Evolutionary conservation across 2,113 vertebrate species (phyloP).

Genomic region (Lasiurus borealis): DNA sequence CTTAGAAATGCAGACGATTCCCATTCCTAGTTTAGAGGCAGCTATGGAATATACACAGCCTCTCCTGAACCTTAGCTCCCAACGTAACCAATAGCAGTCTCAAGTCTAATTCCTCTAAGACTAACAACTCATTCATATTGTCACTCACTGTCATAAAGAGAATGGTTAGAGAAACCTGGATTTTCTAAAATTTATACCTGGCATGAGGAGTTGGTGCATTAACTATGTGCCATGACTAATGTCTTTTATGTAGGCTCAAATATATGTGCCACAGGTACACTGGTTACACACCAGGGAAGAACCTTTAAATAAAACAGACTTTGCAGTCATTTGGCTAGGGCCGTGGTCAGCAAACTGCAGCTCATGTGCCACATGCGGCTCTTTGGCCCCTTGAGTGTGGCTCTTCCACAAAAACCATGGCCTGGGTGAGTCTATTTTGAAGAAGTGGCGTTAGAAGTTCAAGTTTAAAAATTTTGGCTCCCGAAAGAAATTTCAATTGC

Average conservation of each 20-base stretch:
- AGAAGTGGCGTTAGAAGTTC: too few species aligned
- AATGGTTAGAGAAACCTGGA: background rate
- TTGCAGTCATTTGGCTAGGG: background rate
- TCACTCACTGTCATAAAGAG: background rate
- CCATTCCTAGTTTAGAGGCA: constrained; percentile 5
- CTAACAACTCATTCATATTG: background rate
- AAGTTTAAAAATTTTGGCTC: too few species aligned
- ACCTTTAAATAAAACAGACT: background rate
- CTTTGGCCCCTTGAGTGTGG: too few species aligned
- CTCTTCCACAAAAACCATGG: too few species aligned
- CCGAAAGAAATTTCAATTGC: too few species aligned
- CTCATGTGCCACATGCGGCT: too few species aligned
- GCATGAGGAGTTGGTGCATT: background rate
- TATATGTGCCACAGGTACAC: background rate
- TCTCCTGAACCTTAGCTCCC: background rate
- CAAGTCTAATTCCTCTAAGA: background rate
- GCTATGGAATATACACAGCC: background rate
- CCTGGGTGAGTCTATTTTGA: too few species aligned
- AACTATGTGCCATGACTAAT: background rate
- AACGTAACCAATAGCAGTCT: background rate
- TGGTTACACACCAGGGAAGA: background rate
- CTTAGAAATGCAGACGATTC: background rate
- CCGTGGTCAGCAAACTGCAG: background rate
- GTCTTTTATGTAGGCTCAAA: background rate
- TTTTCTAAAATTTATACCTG: background rate